Base-by-base conservation (phyloP, 2,888 invertebrate species). In the Eurytoma californica region DNA sequence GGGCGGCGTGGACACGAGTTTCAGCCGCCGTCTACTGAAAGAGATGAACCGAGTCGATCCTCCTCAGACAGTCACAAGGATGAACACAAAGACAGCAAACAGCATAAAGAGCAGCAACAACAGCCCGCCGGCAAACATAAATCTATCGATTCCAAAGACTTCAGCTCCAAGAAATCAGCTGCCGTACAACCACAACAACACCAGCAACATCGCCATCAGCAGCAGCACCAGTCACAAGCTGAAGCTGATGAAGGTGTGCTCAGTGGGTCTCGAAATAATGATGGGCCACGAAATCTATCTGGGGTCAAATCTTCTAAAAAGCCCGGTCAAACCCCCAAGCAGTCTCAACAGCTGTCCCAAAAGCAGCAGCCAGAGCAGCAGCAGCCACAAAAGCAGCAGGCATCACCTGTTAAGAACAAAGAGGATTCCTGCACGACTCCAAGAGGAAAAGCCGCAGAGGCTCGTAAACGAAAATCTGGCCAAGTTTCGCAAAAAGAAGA, bases 1-100 rank as follows among this genome's bases (percentile, higher is more conserved):
- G 93, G 93, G 94, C 93, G 93, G 93, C 92, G 93, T 93, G 94
- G 93, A 92, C 92, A 92, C 91, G 92, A 93, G 92, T 92, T 93
- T 92, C 92, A 93, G 93, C 92, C 94, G 92, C 92, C 94, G 93
- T 88, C 93, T 94, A 90, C 91, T 95, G 93, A 94, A 92, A 92
- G 95, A 95, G 94, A 94, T 93, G 94, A 95, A 95, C 91, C 82
- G 91, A 84, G 85, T 85, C 84, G 87, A 83, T 47, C 80, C 73
- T 67, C 90, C 81, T 88, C 90, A 84, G 86, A 88, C 82, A 57
- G 58, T 84, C 87, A 88, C 80, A 91, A 89, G 84, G 90, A 89
- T 81, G 87, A 84, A 81, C 91, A 91, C 86, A 85, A 84, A 83
- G 83, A 84, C 83, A 84, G 72, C 74, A 91, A 88, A 87, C 90